Base-by-base conservation (phyloP, 2,797 vertebrate genomes). In the Pseudotriccus pelzelni region DNA sequence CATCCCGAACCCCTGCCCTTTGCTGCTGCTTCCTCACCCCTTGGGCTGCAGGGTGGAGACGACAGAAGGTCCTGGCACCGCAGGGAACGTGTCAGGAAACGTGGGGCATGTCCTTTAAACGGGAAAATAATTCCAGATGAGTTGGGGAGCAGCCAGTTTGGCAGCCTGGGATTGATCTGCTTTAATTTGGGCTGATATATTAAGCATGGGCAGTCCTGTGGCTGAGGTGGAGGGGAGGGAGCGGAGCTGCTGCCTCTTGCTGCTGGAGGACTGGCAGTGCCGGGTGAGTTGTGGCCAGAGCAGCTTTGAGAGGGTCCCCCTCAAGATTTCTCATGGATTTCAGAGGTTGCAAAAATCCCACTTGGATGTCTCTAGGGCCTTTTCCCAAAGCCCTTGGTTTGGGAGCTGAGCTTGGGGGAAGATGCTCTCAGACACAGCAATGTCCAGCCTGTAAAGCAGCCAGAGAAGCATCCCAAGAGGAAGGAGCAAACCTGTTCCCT, bases 401-500 rank as follows among this genome's bases (percentile, higher is more conserved):
- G 23, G 23, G 52, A 28, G 56, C 89, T 91, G 56, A n/a, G 66
- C 15, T 36, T 6, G 1, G 50, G 62, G n/a, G 27, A 41, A 17
- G 72, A 41, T 13, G 41, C 56, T 73, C 50, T 76, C 50, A 7
- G 10, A 21, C 39, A 6, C 2, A 1, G 55, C 36, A 6, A 2
- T 25, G 37, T 6, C 24, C 69, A 72, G 22, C 34, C 34, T 41
- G 22, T 23, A 32, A 6, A 90, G 5, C 21, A 41, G 41, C 62
- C 2, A 0, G 79, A 49, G 55, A 3, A 77, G 56, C 72, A 20
- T 14, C 75, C n/a, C 0, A 0, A n/a, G 50, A 68, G 39, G n/a
- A 9, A 43, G 36, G 64, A 77, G 8, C 64, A 37, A 37, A 27
- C 0, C 0, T 27, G 22, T 43, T 46, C 43, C 84, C 60, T 22